phyloP scores from a whole-genome alignment of 2,888 invertebrate genomes.

The Cremastinae sp. region DNA sequence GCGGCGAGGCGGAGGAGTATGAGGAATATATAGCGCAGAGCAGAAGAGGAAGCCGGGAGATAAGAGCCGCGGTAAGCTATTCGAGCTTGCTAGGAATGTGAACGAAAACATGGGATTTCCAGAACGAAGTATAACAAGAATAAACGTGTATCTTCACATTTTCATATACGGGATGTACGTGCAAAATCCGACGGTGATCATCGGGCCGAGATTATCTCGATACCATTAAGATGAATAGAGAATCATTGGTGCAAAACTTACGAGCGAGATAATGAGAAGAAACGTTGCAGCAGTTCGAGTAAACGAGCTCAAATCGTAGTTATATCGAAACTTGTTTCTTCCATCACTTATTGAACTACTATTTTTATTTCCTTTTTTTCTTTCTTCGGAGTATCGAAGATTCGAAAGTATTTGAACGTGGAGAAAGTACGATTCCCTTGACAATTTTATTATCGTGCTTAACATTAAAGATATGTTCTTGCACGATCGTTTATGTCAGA shows the following conservation, averaged over 20 bases:
- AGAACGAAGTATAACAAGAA: slow-evolving; percentile 12
- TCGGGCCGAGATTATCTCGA: slow-evolving; percentile 12
- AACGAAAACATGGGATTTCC: slow-evolving; percentile 35
- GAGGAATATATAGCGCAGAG: not conserved
- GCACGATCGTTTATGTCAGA: no score
- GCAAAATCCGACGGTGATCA: not conserved
- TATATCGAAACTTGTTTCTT: not conserved
- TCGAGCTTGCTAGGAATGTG: slow-evolving; percentile 20
- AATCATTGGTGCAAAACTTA: slow-evolving; percentile 26
- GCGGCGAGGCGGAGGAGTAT: not conserved
- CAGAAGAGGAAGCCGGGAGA: slow-evolving; percentile 12
- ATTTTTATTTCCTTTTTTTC: no score
- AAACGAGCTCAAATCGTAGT: slow-evolving; percentile 12
- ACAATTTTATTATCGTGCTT: no score
- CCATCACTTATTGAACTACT: no score
- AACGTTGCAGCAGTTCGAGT: slow-evolving; percentile 15
- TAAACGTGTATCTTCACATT: not conserved
- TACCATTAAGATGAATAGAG: slow-evolving; percentile 23
- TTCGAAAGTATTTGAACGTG: no score
- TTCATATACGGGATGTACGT: no score
- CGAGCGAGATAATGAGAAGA: slow-evolving; percentile 19
- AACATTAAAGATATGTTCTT: no score
- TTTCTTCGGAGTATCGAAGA: no score
- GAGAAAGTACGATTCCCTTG: no score
- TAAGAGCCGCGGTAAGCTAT: slow-evolving; percentile 26